Evolutionary conservation across 2,888 invertebrate species (phyloP), one percentile per base, ranked within the genome.

Genomic region (Maniola hyperantus): DNA sequence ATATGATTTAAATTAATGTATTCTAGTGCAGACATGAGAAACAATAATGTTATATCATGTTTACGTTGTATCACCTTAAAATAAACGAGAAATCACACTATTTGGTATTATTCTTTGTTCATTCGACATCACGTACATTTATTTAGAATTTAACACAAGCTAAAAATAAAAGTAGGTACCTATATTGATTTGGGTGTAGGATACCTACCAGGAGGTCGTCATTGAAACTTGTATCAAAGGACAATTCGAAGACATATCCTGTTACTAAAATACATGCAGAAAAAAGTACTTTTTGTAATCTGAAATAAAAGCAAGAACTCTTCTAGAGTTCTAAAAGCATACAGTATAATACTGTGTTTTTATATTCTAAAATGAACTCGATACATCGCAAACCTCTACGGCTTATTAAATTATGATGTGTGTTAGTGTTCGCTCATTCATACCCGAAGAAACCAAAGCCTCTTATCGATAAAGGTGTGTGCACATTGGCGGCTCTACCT

Each of bases 401-500:
- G 44, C 50, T 57, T 59, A 46, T 55, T 54, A 57, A 50, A 62
- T n/a, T 58, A 46, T 33, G 39, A 62, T 68, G 58, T 66, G 8
- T 67, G 71, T 71, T 71, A 71, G 71, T 71, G 59, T 53, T 58
- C 54, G 42, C 54, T 58, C 57, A 20, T 58, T 58, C 57, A 20
- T 58, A 20, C 59, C 57, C 61, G 18, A 63, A 54, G 83, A 85
- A 83, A 83, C 90, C 91, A 86, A 73, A 88, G 84, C 88, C 87
- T 79, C 77, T 70, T 78, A 72, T 53, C 42, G 65, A 66, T 65
- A 73, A 73, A 72, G 70, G 71, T 67, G 64, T 51, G 53, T 59
- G 44, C 53, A 66, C 65, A 55, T 59, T 46, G 54, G 51, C 59
- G 64, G 59, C 10, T 71, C 67, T 72, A 97, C 97, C 96, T 97